Conservation (phyloP, 2,888 invertebrate genomes). For the Apoda limacodes region DNA sequence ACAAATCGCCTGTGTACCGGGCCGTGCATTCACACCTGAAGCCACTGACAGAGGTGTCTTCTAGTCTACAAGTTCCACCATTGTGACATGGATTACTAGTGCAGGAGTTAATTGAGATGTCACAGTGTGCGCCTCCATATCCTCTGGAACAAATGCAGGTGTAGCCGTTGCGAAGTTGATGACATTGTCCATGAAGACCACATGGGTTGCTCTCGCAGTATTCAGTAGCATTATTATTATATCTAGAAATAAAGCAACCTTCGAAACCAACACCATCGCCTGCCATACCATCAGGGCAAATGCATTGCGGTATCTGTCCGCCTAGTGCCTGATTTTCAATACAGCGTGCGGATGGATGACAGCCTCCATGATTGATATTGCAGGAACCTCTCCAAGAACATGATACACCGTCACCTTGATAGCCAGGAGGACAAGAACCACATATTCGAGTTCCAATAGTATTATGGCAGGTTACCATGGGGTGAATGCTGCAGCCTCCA, state of each 20-base stretch:
- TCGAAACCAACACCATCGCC: constrained; percentile 84
- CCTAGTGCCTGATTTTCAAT: constrained; percentile 72
- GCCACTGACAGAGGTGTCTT: constrained; percentile 28
- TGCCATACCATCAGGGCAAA: constrained; percentile 81
- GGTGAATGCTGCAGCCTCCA: constrained; percentile 89
- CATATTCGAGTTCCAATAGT: constrained; percentile 88
- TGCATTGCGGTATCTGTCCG: constrained; percentile 74
- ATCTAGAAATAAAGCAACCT: constrained; percentile 76
- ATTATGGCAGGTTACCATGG: constrained; percentile 88
- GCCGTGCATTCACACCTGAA: constrained; percentile 76
- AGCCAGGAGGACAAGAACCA: constrained; percentile 89
- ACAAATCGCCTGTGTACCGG: constrained; percentile 74
- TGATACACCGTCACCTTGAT: constrained; percentile 82
- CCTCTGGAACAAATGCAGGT: constrained; percentile 72
- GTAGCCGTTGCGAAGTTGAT: constrained; percentile 47
- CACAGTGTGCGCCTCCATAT: constrained; percentile 75
- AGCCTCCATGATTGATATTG: constrained; percentile 84
- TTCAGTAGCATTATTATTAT: constrained; percentile 33
- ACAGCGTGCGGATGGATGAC: constrained; percentile 86
- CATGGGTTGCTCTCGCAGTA: constrained; percentile 67
- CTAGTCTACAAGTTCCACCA: constrained; percentile 77
- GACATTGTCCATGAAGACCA: constrained; percentile 71
- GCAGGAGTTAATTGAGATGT: constrained; percentile 71
- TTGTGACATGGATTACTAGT: constrained; percentile 82
- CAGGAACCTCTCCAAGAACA: constrained; percentile 80